Evolutionary conservation across 2,797 vertebrate genomes (phyloP).

Genomic region (Manis crassicaudata): DNA sequence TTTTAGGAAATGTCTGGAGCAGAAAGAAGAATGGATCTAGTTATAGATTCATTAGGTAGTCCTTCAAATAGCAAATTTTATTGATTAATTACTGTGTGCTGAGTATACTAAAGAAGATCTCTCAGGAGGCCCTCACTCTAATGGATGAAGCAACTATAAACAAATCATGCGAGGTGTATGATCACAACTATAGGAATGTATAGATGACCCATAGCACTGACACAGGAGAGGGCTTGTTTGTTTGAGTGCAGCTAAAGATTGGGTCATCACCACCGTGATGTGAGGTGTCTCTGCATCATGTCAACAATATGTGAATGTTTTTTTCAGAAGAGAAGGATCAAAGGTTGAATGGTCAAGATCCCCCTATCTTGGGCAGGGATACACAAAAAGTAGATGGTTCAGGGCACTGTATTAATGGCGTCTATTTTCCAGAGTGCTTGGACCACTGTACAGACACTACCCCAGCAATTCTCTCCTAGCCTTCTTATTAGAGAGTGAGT

Average conservation of each 20-base stretch:
- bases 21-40: background rate
- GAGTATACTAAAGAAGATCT: background rate
- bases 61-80: conserved; percentile 2
- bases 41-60: background rate
- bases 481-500: conserved; percentile 59
- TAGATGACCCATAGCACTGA: background rate
- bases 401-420: background rate
- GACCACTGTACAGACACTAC: conserved; percentile 41
- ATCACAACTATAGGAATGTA: background rate
- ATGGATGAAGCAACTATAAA: background rate
- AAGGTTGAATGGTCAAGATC: background rate
- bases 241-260: background rate
- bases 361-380: conserved; percentile 23
- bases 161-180: background rate
- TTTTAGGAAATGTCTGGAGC: conserved; percentile 25
- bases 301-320: background rate
- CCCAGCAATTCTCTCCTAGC: conserved; percentile 35
- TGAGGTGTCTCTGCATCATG: background rate
- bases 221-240: background rate
- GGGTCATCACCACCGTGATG: background rate
- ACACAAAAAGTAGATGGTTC: conserved; percentile 31
- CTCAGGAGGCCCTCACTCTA: background rate
- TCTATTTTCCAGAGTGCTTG: conserved; percentile 38
- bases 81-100: background rate
- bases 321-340: background rate